These are phyloP conservation scores for Tyria jacobaeae DNA, from an alignment of 2,888 invertebrate species.

Conservation along the genomic window DNA sequence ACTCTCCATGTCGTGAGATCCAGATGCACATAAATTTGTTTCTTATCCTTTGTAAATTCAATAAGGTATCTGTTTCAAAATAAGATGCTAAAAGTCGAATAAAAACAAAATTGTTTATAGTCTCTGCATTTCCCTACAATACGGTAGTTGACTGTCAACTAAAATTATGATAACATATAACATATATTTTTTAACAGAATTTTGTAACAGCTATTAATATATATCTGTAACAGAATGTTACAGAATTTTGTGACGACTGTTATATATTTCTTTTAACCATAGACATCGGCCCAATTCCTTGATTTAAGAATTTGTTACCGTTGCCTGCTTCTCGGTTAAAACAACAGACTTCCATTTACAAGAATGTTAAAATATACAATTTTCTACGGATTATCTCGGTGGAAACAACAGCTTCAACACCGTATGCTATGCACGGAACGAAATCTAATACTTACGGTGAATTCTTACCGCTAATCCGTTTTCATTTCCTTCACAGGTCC, in stretches of 20 bases:
- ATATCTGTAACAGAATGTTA: background rate
- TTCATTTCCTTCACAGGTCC: slow-evolving; percentile 61
- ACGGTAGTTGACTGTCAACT: background rate
- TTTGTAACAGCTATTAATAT: background rate
- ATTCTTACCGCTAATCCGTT: slow-evolving; percentile 46
- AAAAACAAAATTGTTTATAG: background rate
- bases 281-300: background rate
- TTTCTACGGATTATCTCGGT: slow-evolving; percentile 9
- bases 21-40: slow-evolving; percentile 6
- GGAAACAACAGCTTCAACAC: slow-evolving; percentile 11
- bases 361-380: slow-evolving; percentile 7
- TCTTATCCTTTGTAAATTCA: background rate
- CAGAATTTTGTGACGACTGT: background rate
- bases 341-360: background rate
- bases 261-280: background rate
- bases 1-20: slow-evolving; percentile 30
- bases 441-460: slow-evolving; percentile 34
- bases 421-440: slow-evolving; percentile 27
- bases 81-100: background rate
- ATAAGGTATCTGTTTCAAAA: background rate
- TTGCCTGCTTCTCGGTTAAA: background rate
- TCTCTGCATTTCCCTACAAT: background rate
- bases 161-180: too few species aligned
- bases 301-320: background rate
- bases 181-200: background rate